Conservation (phyloP, 2,888 invertebrate genomes). For the Sceliomorpha sp. region DNA sequence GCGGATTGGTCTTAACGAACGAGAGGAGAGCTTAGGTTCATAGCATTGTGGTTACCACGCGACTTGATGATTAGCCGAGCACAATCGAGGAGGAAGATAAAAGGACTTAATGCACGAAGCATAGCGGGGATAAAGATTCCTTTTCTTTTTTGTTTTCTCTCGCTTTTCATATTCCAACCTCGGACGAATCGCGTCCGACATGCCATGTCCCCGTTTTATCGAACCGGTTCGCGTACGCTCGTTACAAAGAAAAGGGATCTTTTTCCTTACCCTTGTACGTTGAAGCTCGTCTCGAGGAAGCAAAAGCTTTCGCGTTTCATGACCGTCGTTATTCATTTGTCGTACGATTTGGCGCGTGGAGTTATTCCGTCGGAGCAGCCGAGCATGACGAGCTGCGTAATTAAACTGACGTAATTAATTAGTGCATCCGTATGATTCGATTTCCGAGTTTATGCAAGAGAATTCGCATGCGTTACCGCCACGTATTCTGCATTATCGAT, state of each 20-base stretch:
- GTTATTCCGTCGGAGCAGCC: conserved; percentile 39
- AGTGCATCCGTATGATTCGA: conserved; percentile 54
- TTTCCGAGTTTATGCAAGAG: conserved; percentile 51
- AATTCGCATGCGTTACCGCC: conserved; percentile 29
- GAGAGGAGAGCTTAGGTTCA: conserved; percentile 49
- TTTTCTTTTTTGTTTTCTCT: too few species aligned
- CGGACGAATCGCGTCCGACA: too few species aligned
- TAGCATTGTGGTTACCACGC: conserved; percentile 55
- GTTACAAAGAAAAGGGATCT: conserved; percentile 37
- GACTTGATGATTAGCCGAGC: conserved; percentile 50
- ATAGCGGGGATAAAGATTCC: conserved; percentile 40
- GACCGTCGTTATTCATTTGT: conserved; percentile 54
- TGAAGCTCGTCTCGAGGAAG: conserved; percentile 38
- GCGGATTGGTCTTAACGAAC: conserved; percentile 43
- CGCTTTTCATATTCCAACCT: not conserved
- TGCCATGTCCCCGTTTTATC: too few species aligned
- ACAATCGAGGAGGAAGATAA: conserved; percentile 47
- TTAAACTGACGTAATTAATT: conserved; percentile 57
- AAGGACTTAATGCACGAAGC: conserved; percentile 51
- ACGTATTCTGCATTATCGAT: conserved; percentile 32
- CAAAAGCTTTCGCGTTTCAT: conserved; percentile 54
- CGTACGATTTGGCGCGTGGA: conserved; percentile 53
- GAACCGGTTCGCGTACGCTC: not conserved
- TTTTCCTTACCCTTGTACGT: conserved; percentile 22
- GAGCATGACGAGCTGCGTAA: conserved; percentile 55